Evolutionary conservation across 2,113 vertebrate species (phyloP), one percentile per base, ranked within the genome.

Genomic region (Henicopernis longicauda): DNA sequence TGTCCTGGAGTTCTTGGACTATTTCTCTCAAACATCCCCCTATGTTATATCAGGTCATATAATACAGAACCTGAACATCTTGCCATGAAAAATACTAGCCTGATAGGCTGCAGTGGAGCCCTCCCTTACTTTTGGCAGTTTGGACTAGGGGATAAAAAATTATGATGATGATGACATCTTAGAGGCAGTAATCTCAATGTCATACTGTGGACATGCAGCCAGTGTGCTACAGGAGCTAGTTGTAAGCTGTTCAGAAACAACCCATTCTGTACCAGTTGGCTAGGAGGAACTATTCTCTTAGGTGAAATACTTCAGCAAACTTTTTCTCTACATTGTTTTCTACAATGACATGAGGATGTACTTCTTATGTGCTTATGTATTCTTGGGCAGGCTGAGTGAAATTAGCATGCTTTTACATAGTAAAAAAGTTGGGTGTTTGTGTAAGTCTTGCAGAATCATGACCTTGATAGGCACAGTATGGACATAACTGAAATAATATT

Each of bases 121-220:
- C 3, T 76, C 16, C 23, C 16, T 63, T 90, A 27, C 12, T 93
- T 50, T 55, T 63, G 6, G 7, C 10, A n/a, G 23, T 40, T 82
- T 71, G 44, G 27, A 38, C 10, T 31, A 45, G 7, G 36, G 5
- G 13, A 61, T 44, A 29, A 57, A 67, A 79, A 50, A 36, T 23
- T 9, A 27, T 21, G 4, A 66, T 47, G 42, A 16, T 7, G 17
- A 13, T 2, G 4, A 58, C 0, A 1, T 47, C 29, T 69, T 49
- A 29, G 47, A 57, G 40, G 32, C 15, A 49, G 22, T 27, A 26
- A 82, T 50, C 49, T 57, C n/a, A 32, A 9, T 69, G 40, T 76
- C 47, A 10, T 69, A 32, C 42, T 16, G 10, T 49, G 47, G 20
- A 29, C 27, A 45, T 63, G 23, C 27, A 71, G 49, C 32, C 27